phyloP scores from a whole-genome alignment of 2,113 vertebrate genomes.

The Nerophis lumbriciformis region DNA sequence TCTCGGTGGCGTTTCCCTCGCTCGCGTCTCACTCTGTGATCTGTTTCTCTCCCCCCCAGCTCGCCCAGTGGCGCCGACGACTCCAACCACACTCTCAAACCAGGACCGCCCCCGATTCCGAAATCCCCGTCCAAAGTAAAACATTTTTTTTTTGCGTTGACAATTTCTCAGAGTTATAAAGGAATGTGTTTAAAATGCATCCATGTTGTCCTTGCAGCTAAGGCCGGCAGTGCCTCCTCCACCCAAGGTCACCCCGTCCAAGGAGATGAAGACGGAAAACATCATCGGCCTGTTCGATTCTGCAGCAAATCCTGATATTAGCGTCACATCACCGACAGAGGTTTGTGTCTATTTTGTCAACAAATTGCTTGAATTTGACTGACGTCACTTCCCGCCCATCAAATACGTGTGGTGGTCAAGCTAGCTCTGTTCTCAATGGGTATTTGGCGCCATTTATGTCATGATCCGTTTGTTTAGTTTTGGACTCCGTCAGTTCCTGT shows the following conservation, averaged over 20 bases:
- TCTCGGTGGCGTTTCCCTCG: conserved; percentile 2
- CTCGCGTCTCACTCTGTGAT: conserved; percentile 6
- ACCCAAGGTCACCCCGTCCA: conserved; percentile 93
- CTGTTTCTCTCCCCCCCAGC: conserved; percentile 4
- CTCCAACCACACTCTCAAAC: conserved; percentile 82
- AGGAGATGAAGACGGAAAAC: conserved; percentile 94
- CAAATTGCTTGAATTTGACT: too few relatives aligned
- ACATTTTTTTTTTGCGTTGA: neutral
- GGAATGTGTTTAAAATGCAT: neutral
- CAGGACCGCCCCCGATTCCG: conserved; percentile 79
- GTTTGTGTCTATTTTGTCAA: conserved; percentile 67
- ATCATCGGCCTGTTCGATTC: conserved; percentile 96
- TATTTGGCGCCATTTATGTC: too few relatives aligned
- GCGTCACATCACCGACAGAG: conserved; percentile 93
- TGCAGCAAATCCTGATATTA: conserved; percentile 88
- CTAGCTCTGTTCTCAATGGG: too few relatives aligned
- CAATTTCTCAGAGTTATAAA: neutral
- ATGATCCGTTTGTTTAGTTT: too few relatives aligned
- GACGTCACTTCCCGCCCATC: too few relatives aligned
- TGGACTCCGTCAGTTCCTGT: too few relatives aligned
- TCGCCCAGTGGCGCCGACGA: conserved; percentile 63
- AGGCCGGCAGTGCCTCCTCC: conserved; percentile 92
- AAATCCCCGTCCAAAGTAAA: conserved; percentile 95
- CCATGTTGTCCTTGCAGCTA: conserved; percentile 67
- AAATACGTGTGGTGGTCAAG: too few relatives aligned